Evolutionary conservation across 2,888 invertebrate species (phyloP).

Genomic region (Mythimna albipuncta): DNA sequence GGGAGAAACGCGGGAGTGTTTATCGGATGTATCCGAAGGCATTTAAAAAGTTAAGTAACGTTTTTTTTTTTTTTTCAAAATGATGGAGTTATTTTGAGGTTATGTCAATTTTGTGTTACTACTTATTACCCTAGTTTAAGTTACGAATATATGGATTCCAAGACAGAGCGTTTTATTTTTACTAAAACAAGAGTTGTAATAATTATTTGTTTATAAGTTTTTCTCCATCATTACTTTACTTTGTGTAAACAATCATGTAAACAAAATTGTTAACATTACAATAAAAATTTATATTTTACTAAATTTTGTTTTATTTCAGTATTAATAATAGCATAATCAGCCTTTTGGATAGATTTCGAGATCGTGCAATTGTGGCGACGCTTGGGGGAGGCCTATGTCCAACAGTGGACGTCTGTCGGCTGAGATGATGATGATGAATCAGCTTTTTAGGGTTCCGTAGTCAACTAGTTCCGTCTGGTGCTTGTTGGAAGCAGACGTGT

Average conservation of each 20-base stretch:
- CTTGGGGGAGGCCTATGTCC: too few species aligned
- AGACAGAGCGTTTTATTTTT: conserved; percentile 51
- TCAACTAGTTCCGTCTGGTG: too few species aligned
- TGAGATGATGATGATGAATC: too few species aligned
- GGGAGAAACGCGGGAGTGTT: too few species aligned
- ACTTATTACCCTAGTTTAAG: conserved; percentile 26
- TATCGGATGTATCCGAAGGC: too few species aligned
- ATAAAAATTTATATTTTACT: conserved; percentile 80
- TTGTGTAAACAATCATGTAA: conserved; percentile 54
- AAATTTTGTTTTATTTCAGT: conserved; percentile 48
- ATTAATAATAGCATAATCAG: too few species aligned
- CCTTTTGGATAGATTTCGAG: too few species aligned
- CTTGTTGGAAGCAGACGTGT: too few species aligned
- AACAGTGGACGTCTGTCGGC: too few species aligned
- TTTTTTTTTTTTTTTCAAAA: conserved; percentile 8
- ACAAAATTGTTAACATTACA: conserved; percentile 65
- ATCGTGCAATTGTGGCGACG: too few species aligned
- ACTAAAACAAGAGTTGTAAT: conserved; percentile 49
- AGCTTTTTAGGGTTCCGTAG: too few species aligned
- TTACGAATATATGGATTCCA: conserved; percentile 51
- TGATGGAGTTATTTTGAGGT: conserved; percentile 28
- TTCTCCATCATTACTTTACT: conserved; percentile 30
- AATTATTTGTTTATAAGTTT: conserved; percentile 51
- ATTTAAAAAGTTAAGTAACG: too few species aligned
- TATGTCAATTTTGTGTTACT: conserved; percentile 42